phyloP scores from a whole-genome alignment of 2,797 vertebrate genomes.

The Xyrichtys novacula region DNA sequence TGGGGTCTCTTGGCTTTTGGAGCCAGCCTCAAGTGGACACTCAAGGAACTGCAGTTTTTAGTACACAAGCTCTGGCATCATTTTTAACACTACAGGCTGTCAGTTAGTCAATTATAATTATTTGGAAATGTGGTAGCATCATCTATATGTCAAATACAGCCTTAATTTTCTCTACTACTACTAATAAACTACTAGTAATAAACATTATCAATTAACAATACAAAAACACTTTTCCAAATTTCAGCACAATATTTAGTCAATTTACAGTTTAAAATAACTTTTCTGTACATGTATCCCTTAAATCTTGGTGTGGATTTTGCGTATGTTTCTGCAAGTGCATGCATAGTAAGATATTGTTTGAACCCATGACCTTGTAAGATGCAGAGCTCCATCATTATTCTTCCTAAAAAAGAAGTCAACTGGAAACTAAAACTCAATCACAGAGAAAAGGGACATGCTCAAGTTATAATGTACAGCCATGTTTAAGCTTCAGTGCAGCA shows the following conservation, averaged over 20 bases:
- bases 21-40: too few relatives aligned
- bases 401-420: conserved; percentile 4
- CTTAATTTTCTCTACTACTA: too few relatives aligned
- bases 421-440: conserved; percentile 15
- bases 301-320: neutral
- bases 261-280: neutral
- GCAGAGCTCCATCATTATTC: neutral
- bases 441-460: conserved; percentile 36
- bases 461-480: conserved; percentile 6
- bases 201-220: too few relatives aligned
- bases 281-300: neutral
- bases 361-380: neutral
- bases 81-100: too few relatives aligned
- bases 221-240: neutral
- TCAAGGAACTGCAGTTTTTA: too few relatives aligned
- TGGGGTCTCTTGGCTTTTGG: too few relatives aligned
- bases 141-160: too few relatives aligned
- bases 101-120: too few relatives aligned
- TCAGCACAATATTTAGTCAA: neutral
- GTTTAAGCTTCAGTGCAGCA: conserved; percentile 33
- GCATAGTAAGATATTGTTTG: neutral
- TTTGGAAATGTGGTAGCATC: too few relatives aligned
- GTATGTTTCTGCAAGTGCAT: neutral
- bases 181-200: too few relatives aligned
- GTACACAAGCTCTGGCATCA: too few relatives aligned